Evolutionary conservation across 2,113 vertebrate species (phyloP).

Genomic region (Dasyornis broadbenti): DNA sequence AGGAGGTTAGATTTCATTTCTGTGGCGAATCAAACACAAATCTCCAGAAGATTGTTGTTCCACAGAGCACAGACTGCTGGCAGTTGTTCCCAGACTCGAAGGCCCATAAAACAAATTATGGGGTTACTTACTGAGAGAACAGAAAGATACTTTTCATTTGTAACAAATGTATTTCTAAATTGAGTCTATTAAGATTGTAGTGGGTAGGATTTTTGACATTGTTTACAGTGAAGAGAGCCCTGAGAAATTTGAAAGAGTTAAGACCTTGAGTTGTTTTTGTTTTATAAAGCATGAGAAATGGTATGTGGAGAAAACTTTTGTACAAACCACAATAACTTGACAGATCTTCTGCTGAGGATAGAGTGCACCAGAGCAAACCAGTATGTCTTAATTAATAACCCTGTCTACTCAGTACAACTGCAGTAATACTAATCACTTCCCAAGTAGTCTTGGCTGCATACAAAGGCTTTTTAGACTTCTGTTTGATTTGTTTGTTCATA

Average conservation of each 20-base stretch:
- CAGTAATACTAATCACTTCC: neutral
- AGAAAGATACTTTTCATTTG: neutral
- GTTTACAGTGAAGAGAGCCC: neutral
- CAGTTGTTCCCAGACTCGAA: neutral
- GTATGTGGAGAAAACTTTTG: neutral
- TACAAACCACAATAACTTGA: conserved; percentile 14
- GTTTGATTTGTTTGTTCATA: neutral
- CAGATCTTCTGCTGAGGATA: conserved; percentile 30
- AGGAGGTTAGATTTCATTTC: conserved; percentile 5
- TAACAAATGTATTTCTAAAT: neutral
- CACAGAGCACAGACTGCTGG: neutral
- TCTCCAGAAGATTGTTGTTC: neutral
- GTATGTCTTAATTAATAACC: conserved; percentile 52
- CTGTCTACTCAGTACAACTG: neutral
- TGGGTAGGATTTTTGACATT: neutral
- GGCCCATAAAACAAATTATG: neutral
- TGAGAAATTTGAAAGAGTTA: neutral
- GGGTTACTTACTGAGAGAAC: neutral
- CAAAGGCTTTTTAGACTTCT: conserved; percentile 3
- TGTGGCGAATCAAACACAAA: neutral
- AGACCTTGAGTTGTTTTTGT: neutral
- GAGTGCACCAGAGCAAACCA: neutral
- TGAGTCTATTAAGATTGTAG: neutral
- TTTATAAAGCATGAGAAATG: neutral
- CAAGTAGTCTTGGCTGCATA: neutral